These are phyloP conservation scores for Poeciliopsis occidentalis DNA, from an alignment of 2,113 vertebrate species.

Conservation along the genomic window DNA sequence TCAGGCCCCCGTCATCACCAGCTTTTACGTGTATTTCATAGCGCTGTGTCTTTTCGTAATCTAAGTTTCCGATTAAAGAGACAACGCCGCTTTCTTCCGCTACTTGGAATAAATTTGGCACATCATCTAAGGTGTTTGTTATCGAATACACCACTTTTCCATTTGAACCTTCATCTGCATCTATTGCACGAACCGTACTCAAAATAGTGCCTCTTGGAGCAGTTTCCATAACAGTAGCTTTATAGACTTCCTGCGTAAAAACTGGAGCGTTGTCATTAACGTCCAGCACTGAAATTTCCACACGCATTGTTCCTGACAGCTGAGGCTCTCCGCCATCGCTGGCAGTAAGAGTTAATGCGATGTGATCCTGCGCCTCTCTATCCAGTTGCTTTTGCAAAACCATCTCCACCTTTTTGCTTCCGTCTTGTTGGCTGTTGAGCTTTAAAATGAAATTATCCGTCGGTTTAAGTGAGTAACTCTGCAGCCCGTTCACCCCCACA, in stretches of 20 bases:
- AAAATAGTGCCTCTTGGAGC: constrained; percentile 52
- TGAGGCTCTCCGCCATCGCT: constrained; percentile 58
- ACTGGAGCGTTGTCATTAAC: constrained; percentile 53
- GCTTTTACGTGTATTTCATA: constrained; percentile 78
- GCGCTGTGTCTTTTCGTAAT: constrained; percentile 75
- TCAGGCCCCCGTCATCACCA: constrained; percentile 75
- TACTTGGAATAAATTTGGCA: constrained; percentile 69
- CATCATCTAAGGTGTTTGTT: constrained; percentile 47
- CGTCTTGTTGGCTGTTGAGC: constrained; percentile 50
- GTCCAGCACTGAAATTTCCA: constrained; percentile 50
- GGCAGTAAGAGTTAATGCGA: constrained; percentile 48
- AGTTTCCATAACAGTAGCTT: constrained; percentile 64
- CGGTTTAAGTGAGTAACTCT: constrained; percentile 44
- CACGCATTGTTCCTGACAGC: constrained; percentile 58
- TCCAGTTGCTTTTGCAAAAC: constrained; percentile 40
- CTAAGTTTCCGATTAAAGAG: constrained; percentile 66
- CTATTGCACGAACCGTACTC: constrained; percentile 74
- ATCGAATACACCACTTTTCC: constrained; percentile 79
- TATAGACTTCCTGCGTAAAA: constrained; percentile 49
- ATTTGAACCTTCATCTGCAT: constrained; percentile 79
- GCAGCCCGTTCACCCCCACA: constrained; percentile 40
- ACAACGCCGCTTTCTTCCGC: constrained; percentile 71
- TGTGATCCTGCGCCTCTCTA: constrained; percentile 31
- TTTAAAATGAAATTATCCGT: constrained; percentile 52
- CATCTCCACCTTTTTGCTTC: constrained; percentile 52